These are phyloP conservation scores for Heliconius ismenius DNA, from an alignment of 2,888 invertebrate species.

Conservation along the genomic window DNA sequence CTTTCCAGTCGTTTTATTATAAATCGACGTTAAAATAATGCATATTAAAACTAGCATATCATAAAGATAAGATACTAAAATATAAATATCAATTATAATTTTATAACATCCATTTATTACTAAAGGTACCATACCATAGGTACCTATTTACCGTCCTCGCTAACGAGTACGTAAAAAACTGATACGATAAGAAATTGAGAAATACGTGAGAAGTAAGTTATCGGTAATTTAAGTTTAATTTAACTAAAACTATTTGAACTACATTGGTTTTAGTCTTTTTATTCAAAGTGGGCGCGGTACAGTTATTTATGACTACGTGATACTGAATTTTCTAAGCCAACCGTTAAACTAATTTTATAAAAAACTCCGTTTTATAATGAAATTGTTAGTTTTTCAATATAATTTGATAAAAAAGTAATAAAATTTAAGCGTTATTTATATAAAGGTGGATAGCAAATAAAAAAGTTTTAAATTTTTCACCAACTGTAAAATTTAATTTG, in stretches of 20 bases:
- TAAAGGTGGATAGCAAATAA: neutral
- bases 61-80: slow-evolving; percentile 24
- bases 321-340: neutral
- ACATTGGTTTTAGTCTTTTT: neutral
- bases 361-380: slow-evolving; percentile 2
- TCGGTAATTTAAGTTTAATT: slow-evolving; percentile 2
- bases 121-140: neutral
- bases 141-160: slow-evolving; percentile 13
- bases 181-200: neutral
- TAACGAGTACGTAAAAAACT: slow-evolving; percentile 13
- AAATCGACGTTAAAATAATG: slow-evolving; percentile 8
- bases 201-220: slow-evolving; percentile 7
- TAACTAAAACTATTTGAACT: neutral
- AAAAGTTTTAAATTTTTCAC: neutral
- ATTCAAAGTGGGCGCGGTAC: neutral
- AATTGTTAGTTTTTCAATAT: slow-evolving; percentile 12
- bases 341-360: slow-evolving; percentile 20
- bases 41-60: neutral
- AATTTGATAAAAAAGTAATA: slow-evolving; percentile 11
- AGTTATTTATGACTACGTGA: slow-evolving; percentile 20
- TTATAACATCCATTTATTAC: slow-evolving; percentile 7
- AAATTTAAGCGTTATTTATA: slow-evolving; percentile 5
- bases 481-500: slow-evolving; percentile 24
- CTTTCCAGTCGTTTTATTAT: neutral
- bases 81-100: slow-evolving; percentile 21